Conservation (phyloP, 2,797 vertebrate species). For the Acomys russatus region DNA sequence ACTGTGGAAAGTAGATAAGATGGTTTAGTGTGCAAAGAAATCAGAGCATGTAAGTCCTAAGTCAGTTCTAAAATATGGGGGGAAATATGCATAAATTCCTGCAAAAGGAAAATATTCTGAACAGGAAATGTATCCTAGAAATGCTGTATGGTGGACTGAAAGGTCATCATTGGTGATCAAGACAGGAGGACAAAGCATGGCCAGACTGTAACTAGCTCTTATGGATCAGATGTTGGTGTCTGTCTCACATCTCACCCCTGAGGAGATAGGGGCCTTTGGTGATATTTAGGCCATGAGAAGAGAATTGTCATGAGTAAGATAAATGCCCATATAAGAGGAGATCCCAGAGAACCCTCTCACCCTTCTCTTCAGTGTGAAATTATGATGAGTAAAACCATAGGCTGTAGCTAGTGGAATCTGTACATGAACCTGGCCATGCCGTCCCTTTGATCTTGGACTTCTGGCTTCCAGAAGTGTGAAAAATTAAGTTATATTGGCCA, state of each 20-base stretch:
- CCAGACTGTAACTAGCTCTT: neutral
- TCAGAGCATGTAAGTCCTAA: neutral
- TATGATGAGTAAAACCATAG: neutral
- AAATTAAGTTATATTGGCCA: neutral
- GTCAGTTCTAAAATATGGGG: neutral
- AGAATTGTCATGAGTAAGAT: neutral
- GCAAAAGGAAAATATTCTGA: neutral
- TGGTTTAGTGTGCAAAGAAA: neutral
- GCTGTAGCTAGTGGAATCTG: neutral
- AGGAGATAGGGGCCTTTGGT: neutral
- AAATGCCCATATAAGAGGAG: neutral
- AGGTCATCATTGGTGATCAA: neutral
- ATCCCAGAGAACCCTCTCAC: rapidly evolving
- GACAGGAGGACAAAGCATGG: neutral
- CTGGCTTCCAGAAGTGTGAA: neutral
- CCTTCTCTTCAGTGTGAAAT: neutral
- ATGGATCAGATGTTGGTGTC: neutral
- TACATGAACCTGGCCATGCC: neutral
- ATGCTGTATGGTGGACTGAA: neutral
- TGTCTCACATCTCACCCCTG: neutral
- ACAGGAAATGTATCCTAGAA: neutral
- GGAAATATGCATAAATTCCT: neutral
- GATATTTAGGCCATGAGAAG: neutral
- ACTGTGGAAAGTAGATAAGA: neutral
- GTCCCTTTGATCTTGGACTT: neutral